Evolutionary conservation across 92 coral and sea anemone species (phyloP).

Genomic region (Umimayanthus kanabou): DNA sequence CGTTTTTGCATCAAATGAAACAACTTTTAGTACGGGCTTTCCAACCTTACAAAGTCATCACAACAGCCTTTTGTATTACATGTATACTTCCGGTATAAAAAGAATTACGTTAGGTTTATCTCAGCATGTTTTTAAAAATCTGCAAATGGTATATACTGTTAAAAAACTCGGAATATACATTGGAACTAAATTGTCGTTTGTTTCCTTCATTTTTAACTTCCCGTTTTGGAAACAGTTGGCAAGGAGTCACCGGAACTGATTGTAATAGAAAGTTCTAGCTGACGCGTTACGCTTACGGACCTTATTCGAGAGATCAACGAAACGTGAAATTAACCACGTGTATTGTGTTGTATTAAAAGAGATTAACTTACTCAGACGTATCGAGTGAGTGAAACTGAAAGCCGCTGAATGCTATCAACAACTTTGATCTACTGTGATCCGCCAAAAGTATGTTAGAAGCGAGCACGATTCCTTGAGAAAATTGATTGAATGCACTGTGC

Average conservation of each 20-base stretch:
- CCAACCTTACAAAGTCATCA: no score
- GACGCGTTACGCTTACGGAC: not conserved
- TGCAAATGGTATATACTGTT: not conserved
- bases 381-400: not conserved
- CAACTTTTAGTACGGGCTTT: no score
- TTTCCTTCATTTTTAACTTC: no score
- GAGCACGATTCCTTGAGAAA: not conserved
- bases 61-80: not conserved
- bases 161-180: no score
- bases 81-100: not conserved
- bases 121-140: not conserved
- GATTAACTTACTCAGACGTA: not conserved
- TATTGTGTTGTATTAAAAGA: not conserved
- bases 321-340: constrained; percentile 40
- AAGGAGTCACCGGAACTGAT: constrained; percentile 9
- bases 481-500: not conserved
- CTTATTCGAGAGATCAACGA: not conserved
- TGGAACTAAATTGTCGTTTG: no score
- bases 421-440: not conserved
- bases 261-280: not conserved
- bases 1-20: not conserved
- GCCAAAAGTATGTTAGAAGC: not conserved
- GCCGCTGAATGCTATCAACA: not conserved
- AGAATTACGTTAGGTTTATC: no score
- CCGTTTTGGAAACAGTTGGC: not conserved